These are phyloP conservation scores for Chromis chromis DNA, from an alignment of 2,797 vertebrate genomes.

Conservation along the genomic window DNA sequence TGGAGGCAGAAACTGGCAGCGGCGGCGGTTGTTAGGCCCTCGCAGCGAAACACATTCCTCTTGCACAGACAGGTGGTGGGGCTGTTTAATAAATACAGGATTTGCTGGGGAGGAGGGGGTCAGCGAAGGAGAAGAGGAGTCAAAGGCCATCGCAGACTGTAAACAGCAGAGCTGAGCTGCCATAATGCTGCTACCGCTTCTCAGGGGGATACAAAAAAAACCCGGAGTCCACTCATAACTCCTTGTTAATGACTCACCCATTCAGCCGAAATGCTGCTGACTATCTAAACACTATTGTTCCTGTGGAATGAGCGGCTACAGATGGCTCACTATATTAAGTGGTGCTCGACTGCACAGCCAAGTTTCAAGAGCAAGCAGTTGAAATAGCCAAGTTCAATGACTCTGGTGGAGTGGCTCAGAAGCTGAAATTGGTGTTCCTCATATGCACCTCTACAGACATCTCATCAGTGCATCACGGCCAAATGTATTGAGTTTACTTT, in stretches of 20 bases:
- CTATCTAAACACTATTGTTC: conserved; percentile 33
- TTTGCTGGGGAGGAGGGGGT: conserved; percentile 59
- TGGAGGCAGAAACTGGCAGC: conserved; percentile 57
- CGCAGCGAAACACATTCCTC: conserved; percentile 69
- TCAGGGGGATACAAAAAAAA: conserved; percentile 37
- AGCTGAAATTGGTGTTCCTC: not conserved
- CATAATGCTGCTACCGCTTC: conserved; percentile 73
- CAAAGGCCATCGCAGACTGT: conserved; percentile 69
- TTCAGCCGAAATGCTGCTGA: conserved; percentile 29
- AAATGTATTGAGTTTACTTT: not conserved
- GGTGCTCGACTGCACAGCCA: conserved; percentile 11
- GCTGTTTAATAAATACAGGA: conserved; percentile 82
- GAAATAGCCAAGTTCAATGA: not conserved
- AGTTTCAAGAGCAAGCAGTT: conserved; percentile 13
- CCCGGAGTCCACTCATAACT: conserved; percentile 44
- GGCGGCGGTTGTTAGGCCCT: conserved; percentile 28
- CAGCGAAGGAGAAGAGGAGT: conserved; percentile 45
- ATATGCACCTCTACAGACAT: too few relatives aligned
- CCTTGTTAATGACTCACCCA: conserved; percentile 65
- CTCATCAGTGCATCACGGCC: too few relatives aligned
- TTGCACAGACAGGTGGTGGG: conserved; percentile 76
- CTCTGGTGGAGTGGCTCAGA: not conserved
- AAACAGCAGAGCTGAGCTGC: conserved; percentile 71
- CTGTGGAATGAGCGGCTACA: conserved; percentile 28
- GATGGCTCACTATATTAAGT: conserved; percentile 35